Conservation (phyloP, 2,888 invertebrate genomes). For the Spatulosminthurus flaviceps region DNA sequence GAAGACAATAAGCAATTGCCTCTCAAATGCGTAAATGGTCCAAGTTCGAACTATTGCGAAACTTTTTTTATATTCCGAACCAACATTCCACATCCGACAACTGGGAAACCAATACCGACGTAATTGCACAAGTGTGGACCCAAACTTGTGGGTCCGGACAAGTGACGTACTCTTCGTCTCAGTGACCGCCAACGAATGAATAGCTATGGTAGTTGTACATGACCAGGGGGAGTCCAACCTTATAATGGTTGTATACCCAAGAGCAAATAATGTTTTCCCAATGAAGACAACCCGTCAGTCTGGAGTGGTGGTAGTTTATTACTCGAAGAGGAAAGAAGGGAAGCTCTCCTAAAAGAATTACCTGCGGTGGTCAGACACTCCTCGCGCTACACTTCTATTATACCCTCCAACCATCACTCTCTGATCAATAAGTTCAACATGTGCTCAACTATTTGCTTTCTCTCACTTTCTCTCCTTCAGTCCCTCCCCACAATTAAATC, state of each 20-base stretch:
- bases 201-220: no score
- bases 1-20: no score
- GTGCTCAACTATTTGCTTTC: no score
- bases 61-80: no score
- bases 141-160: not conserved
- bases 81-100: no score
- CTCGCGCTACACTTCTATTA: not conserved
- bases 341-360: constrained; percentile 1
- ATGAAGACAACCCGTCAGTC: not conserved
- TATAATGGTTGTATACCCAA: not conserved
- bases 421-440: not conserved
- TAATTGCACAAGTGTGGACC: not conserved
- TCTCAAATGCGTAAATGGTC: no score
- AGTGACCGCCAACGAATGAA: not conserved
- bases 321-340: not conserved
- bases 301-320: not conserved
- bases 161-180: not conserved
- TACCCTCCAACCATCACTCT: not conserved
- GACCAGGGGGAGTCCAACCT: no score
- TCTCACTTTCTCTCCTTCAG: no score
- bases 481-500: no score
- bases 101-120: not conserved
- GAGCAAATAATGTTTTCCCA: constrained; percentile 14
- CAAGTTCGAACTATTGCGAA: no score
- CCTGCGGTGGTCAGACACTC: not conserved